Base-by-base conservation (phyloP, 2,888 invertebrate genomes). In the Mellilla xanthometata region DNA sequence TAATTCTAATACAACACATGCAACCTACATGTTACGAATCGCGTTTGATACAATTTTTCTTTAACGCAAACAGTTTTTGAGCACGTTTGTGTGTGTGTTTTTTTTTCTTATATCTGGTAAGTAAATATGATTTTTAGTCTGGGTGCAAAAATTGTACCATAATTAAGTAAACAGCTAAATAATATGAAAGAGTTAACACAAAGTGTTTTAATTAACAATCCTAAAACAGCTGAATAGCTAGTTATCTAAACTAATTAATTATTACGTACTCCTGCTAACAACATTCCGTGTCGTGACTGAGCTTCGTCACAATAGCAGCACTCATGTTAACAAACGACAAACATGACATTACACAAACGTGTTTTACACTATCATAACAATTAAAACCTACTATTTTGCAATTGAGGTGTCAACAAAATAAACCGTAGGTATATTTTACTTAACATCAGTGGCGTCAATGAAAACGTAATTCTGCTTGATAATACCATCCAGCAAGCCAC, bases 1-100 rank as follows among this genome's bases (percentile, higher is more conserved):
- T 56, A 31, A 44, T 44, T 44, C 19, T 28, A 39, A 40, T 50
- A 48, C 50, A 42, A 43, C 31, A 40, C 32, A 44, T 38, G 29
- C 31, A 36, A 26, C 27, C 13, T 27, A 45, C 31, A 35, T 51
- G 33, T 47, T 45, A 42, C 39, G 47, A 39, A 6, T 5, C 15
- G 15, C 4, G 15, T 19, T 19, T 19, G 15, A 19, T 3, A 19
- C 15, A 5, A 5, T 19, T 5, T 19, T 19, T 19, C 3, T 19
- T 5, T 1, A 19, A 19, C 3, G 6, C 2, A n/a, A n/a, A 19
- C 6, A 15, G 15, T 2, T 15, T 5, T 19, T 19, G 15, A 19
- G 6, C 6, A 15, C 15, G n/a, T n/a, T n/a, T n/a, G n/a, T n/a
- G n/a, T n/a, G n/a, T n/a, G n/a, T n/a, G n/a, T n/a, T n/a, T n/a